Percentiles rank a stretch among this genome's conserved stretches.
Conservation (phyloP, 1,140 invertebrate genomes). For the Aporrectodea caliginosa region DNA sequence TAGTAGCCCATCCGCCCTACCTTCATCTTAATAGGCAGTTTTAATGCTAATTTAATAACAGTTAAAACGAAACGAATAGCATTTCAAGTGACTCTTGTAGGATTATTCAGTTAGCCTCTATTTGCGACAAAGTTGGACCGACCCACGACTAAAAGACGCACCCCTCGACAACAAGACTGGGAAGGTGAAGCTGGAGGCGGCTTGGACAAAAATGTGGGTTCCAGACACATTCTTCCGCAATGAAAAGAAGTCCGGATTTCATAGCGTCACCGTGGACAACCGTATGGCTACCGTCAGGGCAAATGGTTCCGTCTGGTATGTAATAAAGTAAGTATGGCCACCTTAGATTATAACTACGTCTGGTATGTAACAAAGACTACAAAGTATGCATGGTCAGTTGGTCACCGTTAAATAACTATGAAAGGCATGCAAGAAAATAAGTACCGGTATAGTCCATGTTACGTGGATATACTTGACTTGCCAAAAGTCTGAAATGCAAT, state of each 20-base stretch:
- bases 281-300: constrained; percentile 50
- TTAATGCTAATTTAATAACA: too few species aligned
- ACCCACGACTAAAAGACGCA: constrained; percentile 41
- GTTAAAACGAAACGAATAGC: too few species aligned
- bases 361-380: too few species aligned
- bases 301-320: constrained; percentile 17
- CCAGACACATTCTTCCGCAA: constrained; percentile 69
- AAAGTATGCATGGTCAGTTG: too few species aligned
- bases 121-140: constrained; percentile 50
- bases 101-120: constrained; percentile 53
- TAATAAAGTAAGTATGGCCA: constrained; percentile 10
- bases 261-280: constrained; percentile 62
- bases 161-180: constrained; percentile 28
- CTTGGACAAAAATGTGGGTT: constrained; percentile 60
- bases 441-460: too few species aligned
- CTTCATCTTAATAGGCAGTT: too few species aligned
- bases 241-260: constrained; percentile 60
- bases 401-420: too few species aligned
- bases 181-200: not conserved
- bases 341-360: too few species aligned
- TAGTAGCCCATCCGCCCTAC: too few species aligned
- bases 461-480: too few species aligned
- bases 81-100: constrained; percentile 35
- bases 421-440: too few species aligned
- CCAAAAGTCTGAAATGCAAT: too few species aligned